These are phyloP conservation scores for Drosophila nigrodunni DNA, from an alignment of 1,140 invertebrate species.

Conservation along the genomic window DNA sequence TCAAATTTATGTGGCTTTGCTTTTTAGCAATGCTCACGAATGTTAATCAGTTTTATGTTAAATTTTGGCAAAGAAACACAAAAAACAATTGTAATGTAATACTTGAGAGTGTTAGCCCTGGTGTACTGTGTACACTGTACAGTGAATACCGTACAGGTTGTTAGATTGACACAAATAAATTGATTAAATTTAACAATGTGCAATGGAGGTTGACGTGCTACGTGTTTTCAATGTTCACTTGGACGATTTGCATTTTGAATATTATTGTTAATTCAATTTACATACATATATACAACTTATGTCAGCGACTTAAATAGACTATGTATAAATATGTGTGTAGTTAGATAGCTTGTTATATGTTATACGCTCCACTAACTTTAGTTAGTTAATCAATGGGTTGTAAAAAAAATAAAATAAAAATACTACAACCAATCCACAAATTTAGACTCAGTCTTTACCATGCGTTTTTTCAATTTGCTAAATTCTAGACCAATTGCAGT, in stretches of 20 bases:
- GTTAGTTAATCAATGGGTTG: not conserved
- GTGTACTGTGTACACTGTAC: no score
- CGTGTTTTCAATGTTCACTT: constrained; percentile 16
- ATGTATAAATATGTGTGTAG: constrained; percentile 5
- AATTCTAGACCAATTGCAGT: constrained; percentile 32
- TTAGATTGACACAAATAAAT: constrained; percentile 20
- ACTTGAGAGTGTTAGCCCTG: constrained; percentile 33
- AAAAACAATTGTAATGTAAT: constrained; percentile 32
- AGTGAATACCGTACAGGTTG: constrained; percentile 1
- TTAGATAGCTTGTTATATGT: constrained; percentile 14
- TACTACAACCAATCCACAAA: constrained; percentile 28
- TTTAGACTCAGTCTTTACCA: constrained; percentile 49
- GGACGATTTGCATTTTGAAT: constrained; percentile 34
- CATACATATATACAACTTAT: constrained; percentile 25
- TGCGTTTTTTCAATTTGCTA: constrained; percentile 21
- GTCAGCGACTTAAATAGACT: constrained; percentile 7
- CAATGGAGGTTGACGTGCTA: constrained; percentile 26
- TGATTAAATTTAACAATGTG: constrained; percentile 29
- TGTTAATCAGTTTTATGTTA: constrained; percentile 10
- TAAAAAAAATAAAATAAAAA: not conserved
- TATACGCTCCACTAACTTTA: constrained; percentile 6
- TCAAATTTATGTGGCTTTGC: constrained; percentile 1
- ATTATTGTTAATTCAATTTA: constrained; percentile 4
- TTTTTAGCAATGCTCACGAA: constrained; percentile 14
- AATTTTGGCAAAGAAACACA: not conserved